Percentiles rank a stretch among this genome's conserved stretches.
Conservation (phyloP, 2,113 vertebrate species). For the Alexandromys fortis region DNA sequence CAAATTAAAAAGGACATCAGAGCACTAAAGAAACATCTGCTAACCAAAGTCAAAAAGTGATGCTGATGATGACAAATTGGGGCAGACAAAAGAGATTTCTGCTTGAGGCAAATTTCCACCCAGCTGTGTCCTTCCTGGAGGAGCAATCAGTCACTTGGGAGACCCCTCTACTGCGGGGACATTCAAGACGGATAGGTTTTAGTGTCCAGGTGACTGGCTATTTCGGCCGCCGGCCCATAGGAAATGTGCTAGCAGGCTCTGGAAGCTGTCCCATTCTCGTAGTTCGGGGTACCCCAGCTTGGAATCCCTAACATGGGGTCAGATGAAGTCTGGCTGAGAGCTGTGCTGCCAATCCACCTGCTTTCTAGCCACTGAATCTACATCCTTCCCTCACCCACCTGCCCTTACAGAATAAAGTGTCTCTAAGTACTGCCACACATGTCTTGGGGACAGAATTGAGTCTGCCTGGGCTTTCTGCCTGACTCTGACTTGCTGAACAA, state of each 20-base stretch:
- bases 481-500: background rate
- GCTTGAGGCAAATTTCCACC: slow-evolving; percentile 79
- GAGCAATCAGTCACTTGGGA: slow-evolving; percentile 59
- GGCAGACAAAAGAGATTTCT: slow-evolving; percentile 82
- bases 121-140: slow-evolving; percentile 76
- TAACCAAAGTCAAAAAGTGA: slow-evolving; percentile 85
- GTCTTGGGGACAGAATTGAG: background rate
- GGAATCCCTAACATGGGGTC: background rate
- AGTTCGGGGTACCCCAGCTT: background rate
- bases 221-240: background rate
- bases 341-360: too few species aligned
- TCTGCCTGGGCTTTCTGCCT: background rate
- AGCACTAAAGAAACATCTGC: slow-evolving; percentile 87
- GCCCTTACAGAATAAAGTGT: background rate
- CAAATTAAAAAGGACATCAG: slow-evolving; percentile 87
- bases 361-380: background rate
- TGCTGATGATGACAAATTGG: slow-evolving; percentile 83
- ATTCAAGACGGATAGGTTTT: slow-evolving; percentile 65
- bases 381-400: background rate
- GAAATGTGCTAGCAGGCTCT: background rate
- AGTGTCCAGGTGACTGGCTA: slow-evolving; percentile 25
- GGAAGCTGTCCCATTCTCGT: background rate
- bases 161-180: slow-evolving; percentile 20
- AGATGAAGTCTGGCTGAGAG: background rate
- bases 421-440: background rate